A percentile compares a stretch with the other conserved stretches of the same genome.
Conservation (phyloP, 1,140 invertebrate species). For the Andrena cerasifolii region DNA sequence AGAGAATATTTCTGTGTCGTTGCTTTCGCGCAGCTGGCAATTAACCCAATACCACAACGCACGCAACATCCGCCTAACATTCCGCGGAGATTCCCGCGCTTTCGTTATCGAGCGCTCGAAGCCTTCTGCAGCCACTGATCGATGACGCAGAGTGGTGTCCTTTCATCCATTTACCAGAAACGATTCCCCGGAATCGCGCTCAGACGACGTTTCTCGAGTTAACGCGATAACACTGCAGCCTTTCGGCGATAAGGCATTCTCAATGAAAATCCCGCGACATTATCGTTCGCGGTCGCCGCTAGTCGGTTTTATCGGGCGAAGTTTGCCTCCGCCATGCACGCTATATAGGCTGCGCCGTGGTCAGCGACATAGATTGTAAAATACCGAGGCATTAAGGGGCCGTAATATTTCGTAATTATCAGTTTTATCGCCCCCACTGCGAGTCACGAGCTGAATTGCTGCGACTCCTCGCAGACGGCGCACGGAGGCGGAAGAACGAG, state of each 20-base stretch:
- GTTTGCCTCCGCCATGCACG: not conserved
- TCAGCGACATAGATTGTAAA: constrained; percentile 40
- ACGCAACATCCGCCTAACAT: constrained; percentile 42
- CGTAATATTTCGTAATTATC: constrained; percentile 63
- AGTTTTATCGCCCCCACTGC: constrained; percentile 50
- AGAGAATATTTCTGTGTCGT: constrained; percentile 37
- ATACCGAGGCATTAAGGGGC: constrained; percentile 38
- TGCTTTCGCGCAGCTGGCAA: constrained; percentile 32
- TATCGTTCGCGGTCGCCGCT: not conserved
- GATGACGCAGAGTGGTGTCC: not conserved
- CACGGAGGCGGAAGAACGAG: constrained; percentile 40
- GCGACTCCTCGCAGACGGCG: constrained; percentile 23
- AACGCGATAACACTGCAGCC: not conserved
- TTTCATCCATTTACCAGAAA: not conserved
- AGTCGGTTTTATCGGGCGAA: constrained; percentile 28
- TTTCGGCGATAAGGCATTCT: not conserved
- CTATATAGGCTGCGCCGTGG: not conserved
- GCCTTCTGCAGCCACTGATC: not conserved
- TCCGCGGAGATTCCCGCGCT: constrained; percentile 14
- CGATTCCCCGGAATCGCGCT: not conserved
- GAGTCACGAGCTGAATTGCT: constrained; percentile 50
- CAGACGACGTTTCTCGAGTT: not conserved
- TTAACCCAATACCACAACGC: constrained; percentile 37
- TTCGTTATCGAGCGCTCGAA: constrained; percentile 9
- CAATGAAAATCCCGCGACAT: constrained; percentile 26